phyloP scores from a whole-genome alignment of 2,888 invertebrate genomes.

The Fragum sueziense region DNA sequence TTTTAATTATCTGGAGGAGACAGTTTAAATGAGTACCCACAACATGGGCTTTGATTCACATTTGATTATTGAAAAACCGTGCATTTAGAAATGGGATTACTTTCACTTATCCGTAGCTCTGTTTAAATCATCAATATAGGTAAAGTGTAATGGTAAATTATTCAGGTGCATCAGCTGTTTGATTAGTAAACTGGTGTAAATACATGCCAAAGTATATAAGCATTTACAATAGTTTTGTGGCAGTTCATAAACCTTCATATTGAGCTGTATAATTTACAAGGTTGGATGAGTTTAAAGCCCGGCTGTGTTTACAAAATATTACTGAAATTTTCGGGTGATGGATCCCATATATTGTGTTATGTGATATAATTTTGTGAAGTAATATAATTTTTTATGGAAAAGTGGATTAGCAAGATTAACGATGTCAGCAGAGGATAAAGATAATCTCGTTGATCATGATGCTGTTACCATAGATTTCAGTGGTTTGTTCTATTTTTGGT shows the following conservation, averaged over 20 bases:
- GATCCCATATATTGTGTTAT: background rate
- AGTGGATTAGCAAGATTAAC: background rate
- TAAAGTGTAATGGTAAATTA: background rate
- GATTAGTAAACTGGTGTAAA: too few species aligned
- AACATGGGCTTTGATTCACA: background rate
- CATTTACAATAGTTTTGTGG: too few species aligned
- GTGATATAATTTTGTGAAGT: background rate
- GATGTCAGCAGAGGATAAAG: background rate
- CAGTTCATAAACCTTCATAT: too few species aligned
- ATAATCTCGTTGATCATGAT: constrained; percentile 1
- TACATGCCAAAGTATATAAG: too few species aligned
- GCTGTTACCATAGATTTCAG: background rate
- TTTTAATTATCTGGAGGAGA: too few species aligned
- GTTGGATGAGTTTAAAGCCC: background rate
- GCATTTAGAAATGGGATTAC: background rate
- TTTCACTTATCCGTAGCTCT: too few species aligned
- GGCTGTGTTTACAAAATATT: background rate
- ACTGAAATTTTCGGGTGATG: background rate
- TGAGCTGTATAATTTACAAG: too few species aligned
- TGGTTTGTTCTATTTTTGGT: background rate
- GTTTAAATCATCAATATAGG: background rate
- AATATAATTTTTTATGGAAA: too few species aligned
- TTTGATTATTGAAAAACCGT: background rate
- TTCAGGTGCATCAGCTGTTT: background rate
- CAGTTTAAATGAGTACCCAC: too few species aligned